Evolutionary conservation across 2,888 invertebrate genomes (phyloP).

Genomic region (Cryptus viduatorius): DNA sequence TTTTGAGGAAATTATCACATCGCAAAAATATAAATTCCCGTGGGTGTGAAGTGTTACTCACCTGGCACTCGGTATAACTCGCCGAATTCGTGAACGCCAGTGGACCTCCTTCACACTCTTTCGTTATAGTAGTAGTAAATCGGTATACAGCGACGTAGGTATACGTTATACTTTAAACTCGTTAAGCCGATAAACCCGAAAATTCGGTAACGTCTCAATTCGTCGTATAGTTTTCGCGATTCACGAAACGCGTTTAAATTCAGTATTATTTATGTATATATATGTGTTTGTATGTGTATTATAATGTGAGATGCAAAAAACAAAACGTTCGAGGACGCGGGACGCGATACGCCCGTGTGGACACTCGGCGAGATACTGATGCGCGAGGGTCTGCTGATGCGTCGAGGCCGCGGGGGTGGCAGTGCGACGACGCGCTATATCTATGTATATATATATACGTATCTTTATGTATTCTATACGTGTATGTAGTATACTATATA

Average conservation of each 20-base stretch:
- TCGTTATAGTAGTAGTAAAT: slow-evolving; percentile 15
- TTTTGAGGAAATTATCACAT: not conserved
- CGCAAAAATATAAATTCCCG: not conserved
- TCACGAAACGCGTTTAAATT: slow-evolving; percentile 4
- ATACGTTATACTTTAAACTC: slow-evolving; percentile 12
- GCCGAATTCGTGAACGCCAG: slow-evolving; percentile 11
- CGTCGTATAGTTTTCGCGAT: not conserved
- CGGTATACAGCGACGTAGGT: not conserved
- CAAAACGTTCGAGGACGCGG: slow-evolving; percentile 41
- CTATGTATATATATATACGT: slow-evolving; percentile 38
- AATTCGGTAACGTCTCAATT: slow-evolving; percentile 3
- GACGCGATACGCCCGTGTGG: slow-evolving; percentile 64
- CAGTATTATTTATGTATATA: not conserved
- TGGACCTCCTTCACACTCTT: slow-evolving; percentile 19
- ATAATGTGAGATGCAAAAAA: slow-evolving; percentile 25
- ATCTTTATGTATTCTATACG: not conserved
- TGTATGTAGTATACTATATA: slow-evolving; percentile 14
- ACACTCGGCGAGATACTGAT: slow-evolving; percentile 68
- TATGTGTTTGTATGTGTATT: not conserved
- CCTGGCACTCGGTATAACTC: slow-evolving; percentile 26
- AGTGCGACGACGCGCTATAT: slow-evolving; percentile 39
- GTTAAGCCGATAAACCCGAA: slow-evolving; percentile 26
- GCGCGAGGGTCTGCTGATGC: slow-evolving; percentile 65
- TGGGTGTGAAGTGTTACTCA: slow-evolving; percentile 45
- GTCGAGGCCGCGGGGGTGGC: slow-evolving; percentile 65